Conservation (phyloP, 2,888 invertebrate species). For the Eupithecia vulgata region DNA sequence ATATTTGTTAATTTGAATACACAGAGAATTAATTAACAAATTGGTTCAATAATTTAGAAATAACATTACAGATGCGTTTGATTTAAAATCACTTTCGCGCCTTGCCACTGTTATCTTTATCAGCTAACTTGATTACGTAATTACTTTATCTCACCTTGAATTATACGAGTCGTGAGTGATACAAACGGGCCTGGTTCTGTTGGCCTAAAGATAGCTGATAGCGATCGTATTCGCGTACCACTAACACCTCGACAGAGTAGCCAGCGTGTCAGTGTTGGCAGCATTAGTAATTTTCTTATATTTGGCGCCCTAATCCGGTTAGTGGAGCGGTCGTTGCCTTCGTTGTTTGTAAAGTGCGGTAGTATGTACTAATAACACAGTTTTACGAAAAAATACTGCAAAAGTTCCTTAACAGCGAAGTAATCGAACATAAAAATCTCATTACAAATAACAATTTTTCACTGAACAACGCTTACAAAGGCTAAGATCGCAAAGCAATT, state of each 20-base stretch:
- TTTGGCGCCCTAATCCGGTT: slow-evolving; percentile 67
- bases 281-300: slow-evolving; percentile 33
- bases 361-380: slow-evolving; percentile 15
- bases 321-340: slow-evolving; percentile 73
- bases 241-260: slow-evolving; percentile 42
- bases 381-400: slow-evolving; percentile 21
- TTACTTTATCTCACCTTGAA: slow-evolving; percentile 37
- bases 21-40: slow-evolving; percentile 13
- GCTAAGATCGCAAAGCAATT: background rate
- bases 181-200: slow-evolving; percentile 41
- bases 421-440: background rate
- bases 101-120: slow-evolving; percentile 13
- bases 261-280: slow-evolving; percentile 50
- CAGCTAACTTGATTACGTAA: slow-evolving; percentile 19
- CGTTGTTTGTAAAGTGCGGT: slow-evolving; percentile 25
- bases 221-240: slow-evolving; percentile 29
- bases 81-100: background rate
- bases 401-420: too few species aligned
- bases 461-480: background rate
- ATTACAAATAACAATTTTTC: background rate
- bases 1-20: slow-evolving; percentile 1
- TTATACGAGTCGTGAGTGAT: slow-evolving; percentile 29
- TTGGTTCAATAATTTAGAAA: background rate
- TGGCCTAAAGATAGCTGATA: slow-evolving; percentile 37
- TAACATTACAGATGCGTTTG: background rate